Evolutionary conservation across 2,888 invertebrate genomes (phyloP).

Genomic region (Balanococcus diminutus): DNA sequence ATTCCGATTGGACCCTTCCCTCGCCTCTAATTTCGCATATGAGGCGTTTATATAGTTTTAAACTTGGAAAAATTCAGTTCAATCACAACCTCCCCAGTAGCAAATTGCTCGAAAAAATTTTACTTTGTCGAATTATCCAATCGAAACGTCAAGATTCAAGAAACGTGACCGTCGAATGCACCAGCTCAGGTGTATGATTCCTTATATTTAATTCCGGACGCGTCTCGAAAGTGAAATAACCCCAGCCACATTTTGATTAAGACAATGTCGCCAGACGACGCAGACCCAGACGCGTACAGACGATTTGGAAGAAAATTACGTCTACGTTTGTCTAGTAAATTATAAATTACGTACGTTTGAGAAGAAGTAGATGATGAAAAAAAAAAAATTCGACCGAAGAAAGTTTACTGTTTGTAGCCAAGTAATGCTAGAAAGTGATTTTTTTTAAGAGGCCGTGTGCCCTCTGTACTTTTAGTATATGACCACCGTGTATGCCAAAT

Average conservation of each 20-base stretch:
- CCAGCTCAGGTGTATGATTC: background rate
- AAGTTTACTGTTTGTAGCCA: background rate
- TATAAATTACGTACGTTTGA: background rate
- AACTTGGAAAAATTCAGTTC: no score
- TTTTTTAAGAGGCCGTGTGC: background rate
- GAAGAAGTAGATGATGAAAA: background rate
- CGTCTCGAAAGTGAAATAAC: background rate
- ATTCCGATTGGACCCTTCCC: no score
- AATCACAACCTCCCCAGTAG: no score
- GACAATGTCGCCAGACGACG: background rate
- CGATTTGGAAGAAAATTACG: background rate
- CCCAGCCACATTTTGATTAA: background rate
- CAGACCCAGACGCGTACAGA: background rate
- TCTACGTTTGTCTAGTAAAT: background rate
- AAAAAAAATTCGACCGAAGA: background rate
- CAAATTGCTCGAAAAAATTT: background rate
- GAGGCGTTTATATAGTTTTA: no score
- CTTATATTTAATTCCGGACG: background rate
- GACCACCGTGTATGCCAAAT: conserved; percentile 5
- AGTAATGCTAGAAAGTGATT: background rate
- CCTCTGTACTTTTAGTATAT: background rate
- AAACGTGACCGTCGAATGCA: background rate
- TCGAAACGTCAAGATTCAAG: background rate
- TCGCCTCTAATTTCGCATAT: no score
- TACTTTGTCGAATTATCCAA: background rate